Evolutionary conservation across 2,113 vertebrate genomes (phyloP), one percentile per base, ranked within the genome.

Genomic region (Semnornis frantzii): DNA sequence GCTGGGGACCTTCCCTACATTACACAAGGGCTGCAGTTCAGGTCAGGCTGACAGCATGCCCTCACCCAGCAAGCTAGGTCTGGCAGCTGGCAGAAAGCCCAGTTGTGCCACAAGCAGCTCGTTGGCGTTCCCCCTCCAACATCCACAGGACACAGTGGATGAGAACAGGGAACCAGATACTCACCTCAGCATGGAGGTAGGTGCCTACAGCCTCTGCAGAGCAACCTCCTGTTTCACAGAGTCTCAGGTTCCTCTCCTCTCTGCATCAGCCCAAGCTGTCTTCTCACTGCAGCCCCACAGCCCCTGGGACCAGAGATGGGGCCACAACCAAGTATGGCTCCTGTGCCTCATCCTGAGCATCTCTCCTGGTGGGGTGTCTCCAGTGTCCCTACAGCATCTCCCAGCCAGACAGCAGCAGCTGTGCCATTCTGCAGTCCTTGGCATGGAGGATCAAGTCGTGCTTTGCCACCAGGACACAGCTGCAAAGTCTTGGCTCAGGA

Each of bases 181-280:
- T 13, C n/a, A 18, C 4, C 54, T 8, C 28, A 8, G 15, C 4
- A 0, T 1, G 2, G 24, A 8, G 15, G 31, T 46, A 18, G 46
- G 31, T 2, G 4, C 25, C 64, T 1, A 0, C 5, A 55, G 54
- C 19, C 39, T 30, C 44, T 7, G 62, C 50, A 52, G 50, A 52
- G 50, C 50, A 52, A 24, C 50, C 50, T 25, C 50, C 50, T 52
- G 23, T 9, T 9, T 52, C 13, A 12, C 50, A 52, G 50, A 52
- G 23, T 52, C 11, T 52, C 50, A 52, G 50, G 50, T 52, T 52
- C 50, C 23, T 52, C 14, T 12, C 50, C 23, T 25, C 23, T 52
- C 50, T 52, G 50, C 50, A 52, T 23, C 12, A 24, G 50, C 23
- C 23, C 50, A 52, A 52, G 50, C 23, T 12, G 50, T 52, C 50